phyloP scores from a whole-genome alignment of 2,888 invertebrate genomes.

The Corythucha ciliata region DNA sequence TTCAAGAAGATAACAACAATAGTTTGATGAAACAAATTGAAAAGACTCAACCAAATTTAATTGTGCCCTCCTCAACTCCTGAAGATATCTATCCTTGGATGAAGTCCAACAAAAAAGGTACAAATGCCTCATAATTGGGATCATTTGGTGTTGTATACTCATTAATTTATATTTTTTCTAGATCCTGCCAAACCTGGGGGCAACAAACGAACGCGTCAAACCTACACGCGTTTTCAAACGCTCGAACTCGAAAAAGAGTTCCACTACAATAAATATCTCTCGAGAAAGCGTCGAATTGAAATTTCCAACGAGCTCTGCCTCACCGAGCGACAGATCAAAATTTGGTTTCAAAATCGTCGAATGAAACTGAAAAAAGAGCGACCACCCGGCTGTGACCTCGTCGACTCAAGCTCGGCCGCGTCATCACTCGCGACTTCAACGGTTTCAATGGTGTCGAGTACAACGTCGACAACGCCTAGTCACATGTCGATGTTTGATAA shows the following conservation, averaged over 20 bases:
- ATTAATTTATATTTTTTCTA: constrained; percentile 44
- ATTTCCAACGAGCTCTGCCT: constrained; percentile 93
- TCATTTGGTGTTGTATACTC: neutral
- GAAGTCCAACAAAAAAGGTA: constrained; percentile 48
- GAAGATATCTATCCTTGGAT: constrained; percentile 85
- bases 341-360: constrained; percentile 98
- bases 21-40: too few species aligned
- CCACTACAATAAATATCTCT: constrained; percentile 96
- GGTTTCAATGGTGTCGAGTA: constrained; percentile 26
- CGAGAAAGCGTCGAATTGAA: constrained; percentile 87
- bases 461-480: constrained; percentile 29
- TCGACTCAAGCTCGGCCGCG: too few species aligned
- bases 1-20: too few species aligned
- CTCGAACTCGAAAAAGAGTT: constrained; percentile 96
- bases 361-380: constrained; percentile 99
- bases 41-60: too few species aligned
- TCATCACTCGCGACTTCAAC: too few species aligned
- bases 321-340: constrained; percentile 95
- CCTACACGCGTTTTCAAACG: constrained; percentile 89
- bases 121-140: neutral
- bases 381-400: constrained; percentile 32
- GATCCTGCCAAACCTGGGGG: constrained; percentile 89
- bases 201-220: constrained; percentile 73
- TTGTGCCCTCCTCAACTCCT: too few species aligned
- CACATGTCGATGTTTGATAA: constrained; percentile 22